Percentiles rank a stretch among this genome's conserved stretches.
phyloP scores from a whole-genome alignment of 2,888 invertebrate species.

The Gryllus longicercus region DNA sequence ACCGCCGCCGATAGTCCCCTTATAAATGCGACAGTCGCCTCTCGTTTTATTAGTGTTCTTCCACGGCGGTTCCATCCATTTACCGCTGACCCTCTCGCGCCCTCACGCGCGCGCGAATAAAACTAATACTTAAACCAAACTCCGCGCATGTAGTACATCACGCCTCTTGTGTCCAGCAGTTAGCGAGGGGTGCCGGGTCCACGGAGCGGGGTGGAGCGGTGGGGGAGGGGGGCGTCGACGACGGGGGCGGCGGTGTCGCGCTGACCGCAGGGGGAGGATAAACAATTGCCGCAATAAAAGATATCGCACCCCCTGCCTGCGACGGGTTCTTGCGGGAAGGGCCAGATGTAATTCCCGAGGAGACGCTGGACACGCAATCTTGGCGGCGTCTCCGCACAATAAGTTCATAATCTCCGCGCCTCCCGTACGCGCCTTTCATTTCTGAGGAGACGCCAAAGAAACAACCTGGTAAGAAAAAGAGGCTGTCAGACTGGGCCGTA shows the following conservation, averaged over 20 bases:
- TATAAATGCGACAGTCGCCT: background rate
- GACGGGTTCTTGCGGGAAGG: background rate
- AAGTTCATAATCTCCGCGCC: background rate
- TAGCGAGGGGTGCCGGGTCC: background rate
- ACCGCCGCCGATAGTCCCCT: no score
- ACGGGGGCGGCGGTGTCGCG: background rate
- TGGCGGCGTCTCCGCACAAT: background rate
- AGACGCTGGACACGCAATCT: background rate
- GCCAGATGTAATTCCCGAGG: background rate
- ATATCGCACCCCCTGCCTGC: background rate
- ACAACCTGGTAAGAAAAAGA: no score
- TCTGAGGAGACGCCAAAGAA: no score
- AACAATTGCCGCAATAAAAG: conserved; percentile 11
- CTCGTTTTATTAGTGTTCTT: conserved; percentile 5
- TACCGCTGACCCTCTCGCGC: background rate
- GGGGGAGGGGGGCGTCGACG: background rate
- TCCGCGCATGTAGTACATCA: background rate
- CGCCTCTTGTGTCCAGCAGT: background rate
- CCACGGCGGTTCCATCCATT: background rate
- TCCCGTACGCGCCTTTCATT: no score
- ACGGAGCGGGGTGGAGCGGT: background rate
- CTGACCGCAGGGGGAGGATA: background rate
- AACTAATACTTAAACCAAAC: background rate
- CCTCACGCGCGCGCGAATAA: background rate
- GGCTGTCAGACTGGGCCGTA: no score